Evolutionary conservation across 2,888 invertebrate species (phyloP).

Genomic region (Lycophotia porphyrea): DNA sequence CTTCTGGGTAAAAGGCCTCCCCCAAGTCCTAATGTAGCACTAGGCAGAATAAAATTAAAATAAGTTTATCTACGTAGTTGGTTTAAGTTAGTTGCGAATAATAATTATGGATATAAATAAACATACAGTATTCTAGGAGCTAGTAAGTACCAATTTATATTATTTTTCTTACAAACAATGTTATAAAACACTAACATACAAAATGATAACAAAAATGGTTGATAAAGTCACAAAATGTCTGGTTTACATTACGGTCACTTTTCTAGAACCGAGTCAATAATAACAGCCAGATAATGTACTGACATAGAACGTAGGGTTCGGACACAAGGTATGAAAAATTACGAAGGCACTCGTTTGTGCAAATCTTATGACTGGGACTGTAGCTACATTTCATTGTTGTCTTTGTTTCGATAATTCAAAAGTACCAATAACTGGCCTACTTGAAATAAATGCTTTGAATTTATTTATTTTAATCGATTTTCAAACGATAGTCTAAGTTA

Average conservation of each 20-base stretch:
- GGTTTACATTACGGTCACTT: constrained; percentile 19
- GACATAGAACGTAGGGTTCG: neutral
- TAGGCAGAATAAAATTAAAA: neutral
- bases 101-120: neutral
- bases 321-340: neutral
- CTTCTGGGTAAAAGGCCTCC: neutral
- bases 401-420: too few relatives aligned
- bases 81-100: neutral
- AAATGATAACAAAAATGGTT: constrained; percentile 12
- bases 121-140: neutral
- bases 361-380: too few relatives aligned
- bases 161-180: neutral
- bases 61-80: neutral
- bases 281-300: neutral
- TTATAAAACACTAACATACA: neutral
- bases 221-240: neutral
- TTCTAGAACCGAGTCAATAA: neutral
- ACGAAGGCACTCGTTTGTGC: neutral
- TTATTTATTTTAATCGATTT: too few relatives aligned
- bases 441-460: too few relatives aligned
- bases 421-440: too few relatives aligned
- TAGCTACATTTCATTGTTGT: too few relatives aligned
- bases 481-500: too few relatives aligned
- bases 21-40: neutral
- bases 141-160: neutral